Evolutionary conservation across 2,113 vertebrate species (phyloP).

Genomic region (Anoura caudifer): DNA sequence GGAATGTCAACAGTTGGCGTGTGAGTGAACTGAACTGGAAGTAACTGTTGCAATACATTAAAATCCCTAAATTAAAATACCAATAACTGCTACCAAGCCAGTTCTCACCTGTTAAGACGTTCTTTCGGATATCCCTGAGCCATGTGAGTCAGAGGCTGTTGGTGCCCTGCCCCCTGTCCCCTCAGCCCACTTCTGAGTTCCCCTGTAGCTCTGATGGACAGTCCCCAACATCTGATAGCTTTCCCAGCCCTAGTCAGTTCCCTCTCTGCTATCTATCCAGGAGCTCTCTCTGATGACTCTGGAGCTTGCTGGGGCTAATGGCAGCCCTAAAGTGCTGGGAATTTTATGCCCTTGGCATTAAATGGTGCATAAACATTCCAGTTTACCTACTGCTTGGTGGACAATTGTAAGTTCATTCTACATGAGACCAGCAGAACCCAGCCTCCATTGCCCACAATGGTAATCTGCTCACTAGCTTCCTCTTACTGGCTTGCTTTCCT

Average conservation of each 20-base stretch:
- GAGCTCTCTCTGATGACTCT: neutral
- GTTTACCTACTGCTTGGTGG: neutral
- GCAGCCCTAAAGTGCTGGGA: neutral
- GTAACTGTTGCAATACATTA: neutral
- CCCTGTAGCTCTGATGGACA: neutral
- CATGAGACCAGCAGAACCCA: neutral
- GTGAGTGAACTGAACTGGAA: neutral
- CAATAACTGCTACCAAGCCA: neutral
- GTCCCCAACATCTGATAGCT: neutral
- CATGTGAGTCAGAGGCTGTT: neutral
- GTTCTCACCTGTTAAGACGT: neutral
- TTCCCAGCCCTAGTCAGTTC: neutral
- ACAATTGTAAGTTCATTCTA: neutral
- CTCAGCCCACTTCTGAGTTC: neutral
- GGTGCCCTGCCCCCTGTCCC: neutral
- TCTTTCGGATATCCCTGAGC: neutral
- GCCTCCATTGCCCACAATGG: neutral
- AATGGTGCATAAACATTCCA: neutral
- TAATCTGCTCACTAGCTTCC: neutral
- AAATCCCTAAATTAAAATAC: constrained; percentile 27
- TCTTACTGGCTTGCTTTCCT: neutral
- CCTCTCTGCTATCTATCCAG: neutral
- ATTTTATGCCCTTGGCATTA: neutral
- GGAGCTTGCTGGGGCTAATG: neutral
- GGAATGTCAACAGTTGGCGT: neutral